Conservation (phyloP, 2,113 vertebrate species). For the Mola mola region DNA sequence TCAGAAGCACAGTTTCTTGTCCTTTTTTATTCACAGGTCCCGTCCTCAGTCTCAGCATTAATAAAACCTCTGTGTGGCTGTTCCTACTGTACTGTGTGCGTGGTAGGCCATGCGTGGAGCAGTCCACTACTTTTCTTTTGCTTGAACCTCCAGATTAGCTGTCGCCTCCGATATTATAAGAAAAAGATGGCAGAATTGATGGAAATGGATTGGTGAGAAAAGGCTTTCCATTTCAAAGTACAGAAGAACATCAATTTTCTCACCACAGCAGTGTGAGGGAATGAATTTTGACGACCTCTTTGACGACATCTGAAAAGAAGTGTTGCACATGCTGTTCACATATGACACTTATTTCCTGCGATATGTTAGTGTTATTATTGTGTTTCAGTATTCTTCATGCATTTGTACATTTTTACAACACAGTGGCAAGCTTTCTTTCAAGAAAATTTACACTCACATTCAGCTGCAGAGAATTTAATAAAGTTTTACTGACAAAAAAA, state of each 20-base stretch:
- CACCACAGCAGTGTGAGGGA: conserved; percentile 19
- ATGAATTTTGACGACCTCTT: conserved; percentile 33
- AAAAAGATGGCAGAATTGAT: conserved; percentile 61
- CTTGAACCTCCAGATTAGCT: conserved; percentile 61
- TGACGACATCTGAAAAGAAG: conserved; percentile 9
- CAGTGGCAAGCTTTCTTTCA: conserved; percentile 2
- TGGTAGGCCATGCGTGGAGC: conserved; percentile 37
- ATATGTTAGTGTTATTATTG: background rate
- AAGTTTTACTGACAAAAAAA: conserved; percentile 9
- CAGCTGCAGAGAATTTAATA: conserved; percentile 23
- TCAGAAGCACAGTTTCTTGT: too few species aligned
- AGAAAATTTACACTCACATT: conserved; percentile 21
- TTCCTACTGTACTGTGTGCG: conserved; percentile 22
- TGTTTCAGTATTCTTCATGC: conserved; percentile 1
- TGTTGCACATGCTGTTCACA: background rate
- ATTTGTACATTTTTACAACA: conserved; percentile 16
- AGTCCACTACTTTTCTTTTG: conserved; percentile 50
- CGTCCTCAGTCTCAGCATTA: conserved; percentile 21
- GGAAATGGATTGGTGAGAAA: conserved; percentile 26
- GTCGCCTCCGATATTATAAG: conserved; percentile 62
- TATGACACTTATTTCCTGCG: background rate
- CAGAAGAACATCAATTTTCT: conserved; percentile 41
- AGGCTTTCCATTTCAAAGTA: conserved; percentile 54
- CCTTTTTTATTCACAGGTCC: conserved; percentile 7
- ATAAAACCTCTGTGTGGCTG: conserved; percentile 21